Evolutionary conservation across 92 coral and sea anemone species (phyloP), one percentile per base, ranked within the genome.

Genomic region (Zoanthus gigantus): DNA sequence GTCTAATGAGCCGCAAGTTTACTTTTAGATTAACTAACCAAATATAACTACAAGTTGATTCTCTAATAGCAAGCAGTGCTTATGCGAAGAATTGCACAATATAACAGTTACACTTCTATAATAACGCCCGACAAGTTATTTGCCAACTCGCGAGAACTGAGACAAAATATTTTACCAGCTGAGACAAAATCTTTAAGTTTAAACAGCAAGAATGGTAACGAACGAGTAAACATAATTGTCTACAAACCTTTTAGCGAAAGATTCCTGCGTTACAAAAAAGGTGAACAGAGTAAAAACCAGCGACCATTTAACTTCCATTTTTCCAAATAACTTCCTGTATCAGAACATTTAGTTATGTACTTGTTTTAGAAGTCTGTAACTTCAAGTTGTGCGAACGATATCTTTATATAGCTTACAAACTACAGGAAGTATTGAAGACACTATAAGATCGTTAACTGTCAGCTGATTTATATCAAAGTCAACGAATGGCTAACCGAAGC

Each of bases 271-370:
- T 30, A 47, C 78, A 47, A 74, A 42, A 4, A 74, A 14, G 34
- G 34, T n/a, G 31, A 74, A 34, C 9, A 74, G 30, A 34, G 32
- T 32, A 6, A 46, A 45, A 8, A 9, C 28, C 0, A 74, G 78
- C 78, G 57, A 32, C 60, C 58, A 74, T 16, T 74, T 74, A 1
- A 74, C 58, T 47, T 45, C 78, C 78, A 74, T 74, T 16, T 10
- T 74, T 28, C 78, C 56, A 17, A 73, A 44, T 14, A 14, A 58
- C 65, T 58, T 58, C n/a, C n/a, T 13, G 65, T 6, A 2, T 13
- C n/a, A 14, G 65, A 37, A 37, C 42, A 9, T 58, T 58, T 14
- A 14, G n/a, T 58, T 58, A 17, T 58, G 65, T 58, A 17, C 65
- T 13, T 58, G 13, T 54, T 15, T 58, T 58, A 17, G n/a, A 58